Evolutionary conservation across 2,797 vertebrate genomes (phyloP).

Genomic region (Alosa sapidissima): DNA sequence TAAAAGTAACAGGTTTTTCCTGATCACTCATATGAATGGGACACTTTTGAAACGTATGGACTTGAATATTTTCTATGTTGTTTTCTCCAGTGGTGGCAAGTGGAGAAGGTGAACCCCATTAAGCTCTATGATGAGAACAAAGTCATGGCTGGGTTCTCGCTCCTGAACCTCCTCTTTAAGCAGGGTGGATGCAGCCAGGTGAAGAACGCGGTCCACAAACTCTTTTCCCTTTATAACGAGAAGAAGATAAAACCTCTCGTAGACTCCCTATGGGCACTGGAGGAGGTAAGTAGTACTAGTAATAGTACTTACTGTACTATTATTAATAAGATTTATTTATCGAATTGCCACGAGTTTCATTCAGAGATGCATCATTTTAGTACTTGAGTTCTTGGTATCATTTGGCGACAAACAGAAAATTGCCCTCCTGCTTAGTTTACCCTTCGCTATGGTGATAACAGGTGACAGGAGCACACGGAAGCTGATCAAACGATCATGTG

Average conservation of each 20-base stretch:
- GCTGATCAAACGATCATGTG: background rate
- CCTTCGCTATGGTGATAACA: background rate
- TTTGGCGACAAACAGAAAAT: conserved; percentile 2
- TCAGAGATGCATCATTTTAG: background rate
- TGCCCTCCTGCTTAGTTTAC: background rate
- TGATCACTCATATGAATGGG: no score
- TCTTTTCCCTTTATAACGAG: conserved; percentile 82
- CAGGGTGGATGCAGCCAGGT: conserved; percentile 84
- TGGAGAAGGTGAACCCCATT: conserved; percentile 99
- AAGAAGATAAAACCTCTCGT: conserved; percentile 96
- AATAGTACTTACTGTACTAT: background rate
- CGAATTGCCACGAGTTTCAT: background rate
- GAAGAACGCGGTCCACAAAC: conserved; percentile 85
- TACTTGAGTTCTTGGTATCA: background rate
- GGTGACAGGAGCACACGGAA: background rate
- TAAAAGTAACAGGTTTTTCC: no score
- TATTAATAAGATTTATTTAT: background rate
- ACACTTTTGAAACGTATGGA: background rate
- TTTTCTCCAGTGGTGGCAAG: conserved; percentile 94
- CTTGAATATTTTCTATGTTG: background rate
- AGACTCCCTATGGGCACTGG: conserved; percentile 96
- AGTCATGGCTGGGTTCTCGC: conserved; percentile 96
- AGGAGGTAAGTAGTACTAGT: conserved; percentile 84
- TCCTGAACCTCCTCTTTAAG: conserved; percentile 96
- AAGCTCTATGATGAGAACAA: conserved; percentile 99